These are phyloP conservation scores for Echinops telfairi DNA, from an alignment of 2,113 vertebrate genomes.

Conservation along the genomic window DNA sequence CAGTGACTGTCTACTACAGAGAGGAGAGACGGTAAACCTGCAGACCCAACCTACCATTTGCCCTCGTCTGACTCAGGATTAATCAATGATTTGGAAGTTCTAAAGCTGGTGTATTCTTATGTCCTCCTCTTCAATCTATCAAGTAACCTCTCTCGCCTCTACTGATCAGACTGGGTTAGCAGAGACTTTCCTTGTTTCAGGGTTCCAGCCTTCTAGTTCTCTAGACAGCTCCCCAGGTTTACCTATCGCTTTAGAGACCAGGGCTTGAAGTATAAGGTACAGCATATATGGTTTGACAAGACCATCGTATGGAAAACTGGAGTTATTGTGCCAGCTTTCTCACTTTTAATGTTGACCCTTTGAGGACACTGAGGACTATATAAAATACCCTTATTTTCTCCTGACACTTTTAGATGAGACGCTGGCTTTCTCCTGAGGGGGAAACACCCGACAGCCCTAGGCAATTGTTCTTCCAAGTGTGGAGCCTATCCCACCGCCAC, in stretches of 20 bases:
- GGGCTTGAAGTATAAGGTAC: not conserved
- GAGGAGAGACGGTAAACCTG: not conserved
- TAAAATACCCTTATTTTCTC: not conserved
- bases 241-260: not conserved
- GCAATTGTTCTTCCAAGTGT: not conserved
- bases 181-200: not conserved
- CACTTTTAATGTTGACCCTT: too few species aligned
- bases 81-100: not conserved
- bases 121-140: not conserved
- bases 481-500: not conserved
- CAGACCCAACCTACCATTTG: not conserved
- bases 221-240: not conserved
- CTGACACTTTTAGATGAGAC: not conserved
- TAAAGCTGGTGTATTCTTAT: not conserved
- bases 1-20: not conserved
- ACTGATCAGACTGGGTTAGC: not conserved
- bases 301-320: not conserved
- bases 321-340: not conserved
- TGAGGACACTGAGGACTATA: too few species aligned
- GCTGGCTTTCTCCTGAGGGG: not conserved
- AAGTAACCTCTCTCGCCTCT: not conserved
- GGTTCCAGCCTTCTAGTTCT: not conserved
- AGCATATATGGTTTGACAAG: too few species aligned
- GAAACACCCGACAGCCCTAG: not conserved
- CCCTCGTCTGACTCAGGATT: fast-evolving